These are phyloP conservation scores for Chaitophorus viminalis DNA, from an alignment of 2,888 invertebrate species.

Conservation along the genomic window DNA sequence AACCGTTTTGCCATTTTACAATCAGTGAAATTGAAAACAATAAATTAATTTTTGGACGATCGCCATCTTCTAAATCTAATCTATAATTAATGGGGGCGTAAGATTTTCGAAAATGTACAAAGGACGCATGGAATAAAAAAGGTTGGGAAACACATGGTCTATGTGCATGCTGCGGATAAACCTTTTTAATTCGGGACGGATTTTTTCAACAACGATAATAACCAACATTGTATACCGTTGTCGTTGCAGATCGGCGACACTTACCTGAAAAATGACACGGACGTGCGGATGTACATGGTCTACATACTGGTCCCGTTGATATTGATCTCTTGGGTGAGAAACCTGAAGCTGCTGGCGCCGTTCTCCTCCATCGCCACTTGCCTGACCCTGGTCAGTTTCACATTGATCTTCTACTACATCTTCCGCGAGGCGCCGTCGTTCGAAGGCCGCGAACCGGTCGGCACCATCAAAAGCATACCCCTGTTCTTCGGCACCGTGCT, in stretches of 20 bases:
- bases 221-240: neutral
- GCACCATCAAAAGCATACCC: conserved; percentile 78
- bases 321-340: conserved; percentile 82
- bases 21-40: too few species aligned
- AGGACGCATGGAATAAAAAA: too few species aligned
- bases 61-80: too few species aligned
- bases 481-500: conserved; percentile 95
- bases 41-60: too few species aligned
- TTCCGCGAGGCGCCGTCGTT: conserved; percentile 78
- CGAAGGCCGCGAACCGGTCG: conserved; percentile 74
- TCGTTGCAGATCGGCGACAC: conserved; percentile 58
- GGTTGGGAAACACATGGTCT: too few species aligned
- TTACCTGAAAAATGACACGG: conserved; percentile 38
- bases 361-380: conserved; percentile 89
- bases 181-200: neutral
- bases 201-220: too few species aligned
- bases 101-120: too few species aligned
- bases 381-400: conserved; percentile 84
- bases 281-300: conserved; percentile 65
- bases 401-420: conserved; percentile 86
- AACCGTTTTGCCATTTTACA: too few species aligned
- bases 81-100: too few species aligned
- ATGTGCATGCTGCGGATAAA: too few species aligned
- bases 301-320: conserved; percentile 70
- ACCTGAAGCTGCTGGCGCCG: conserved; percentile 86